A percentile compares a stretch with the other conserved stretches of the same genome.
These are phyloP conservation scores for Danio choprae DNA, from an alignment of 2,797 vertebrate genomes.

Conservation along the genomic window DNA sequence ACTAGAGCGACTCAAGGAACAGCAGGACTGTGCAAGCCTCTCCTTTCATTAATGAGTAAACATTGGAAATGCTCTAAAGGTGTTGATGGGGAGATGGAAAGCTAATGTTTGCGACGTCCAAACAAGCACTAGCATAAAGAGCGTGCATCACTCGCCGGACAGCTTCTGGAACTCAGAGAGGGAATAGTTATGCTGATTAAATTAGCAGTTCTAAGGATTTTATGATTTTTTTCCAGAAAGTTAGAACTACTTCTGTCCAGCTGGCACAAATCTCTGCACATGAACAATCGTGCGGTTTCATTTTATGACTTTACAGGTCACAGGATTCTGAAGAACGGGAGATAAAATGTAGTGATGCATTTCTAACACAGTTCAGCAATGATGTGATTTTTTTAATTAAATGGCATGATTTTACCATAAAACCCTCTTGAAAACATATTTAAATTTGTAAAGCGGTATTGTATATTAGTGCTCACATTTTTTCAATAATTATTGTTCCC, in stretches of 20 bases:
- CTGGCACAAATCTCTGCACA: background rate
- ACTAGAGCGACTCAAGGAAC: constrained; percentile 15
- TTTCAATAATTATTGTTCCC: no score
- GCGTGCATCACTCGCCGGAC: background rate
- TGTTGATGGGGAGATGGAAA: constrained; percentile 28
- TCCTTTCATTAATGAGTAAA: constrained; percentile 33
- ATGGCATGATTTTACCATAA: background rate
- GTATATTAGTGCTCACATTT: no score
- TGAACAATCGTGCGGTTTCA: background rate
- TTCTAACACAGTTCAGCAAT: background rate
- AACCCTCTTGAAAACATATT: background rate
- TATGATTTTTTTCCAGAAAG: constrained; percentile 14
- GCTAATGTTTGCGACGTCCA: background rate
- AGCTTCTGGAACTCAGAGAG: constrained; percentile 12
- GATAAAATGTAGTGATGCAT: background rate
- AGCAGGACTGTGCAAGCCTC: constrained; percentile 27
- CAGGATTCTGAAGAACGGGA: background rate
- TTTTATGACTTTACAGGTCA: constrained; percentile 4
- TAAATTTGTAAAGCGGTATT: background rate
- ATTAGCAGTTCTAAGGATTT: constrained; percentile 3
- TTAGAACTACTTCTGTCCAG: constrained; percentile 5
- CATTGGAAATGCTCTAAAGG: constrained; percentile 13
- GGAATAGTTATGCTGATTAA: background rate
- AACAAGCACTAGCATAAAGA: background rate
- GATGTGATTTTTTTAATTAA: background rate